These are phyloP conservation scores for Drosophila malerkotliana DNA, from an alignment of 1,140 invertebrate species.

Conservation along the genomic window DNA sequence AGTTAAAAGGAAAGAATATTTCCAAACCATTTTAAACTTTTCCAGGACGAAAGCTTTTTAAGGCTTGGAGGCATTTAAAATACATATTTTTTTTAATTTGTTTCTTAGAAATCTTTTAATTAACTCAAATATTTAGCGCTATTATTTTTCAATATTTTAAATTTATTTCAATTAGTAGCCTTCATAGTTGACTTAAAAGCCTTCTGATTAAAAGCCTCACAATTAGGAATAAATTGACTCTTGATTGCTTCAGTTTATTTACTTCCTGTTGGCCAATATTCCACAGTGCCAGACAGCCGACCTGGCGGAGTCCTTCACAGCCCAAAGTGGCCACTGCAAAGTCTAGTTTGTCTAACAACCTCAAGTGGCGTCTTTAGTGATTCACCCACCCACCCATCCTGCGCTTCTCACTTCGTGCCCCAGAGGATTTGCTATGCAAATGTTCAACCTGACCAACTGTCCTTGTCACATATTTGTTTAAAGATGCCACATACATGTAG, in stretches of 20 bases:
- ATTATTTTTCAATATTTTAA: too few relatives aligned
- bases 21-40: conserved; percentile 1
- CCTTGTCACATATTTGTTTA: conserved; percentile 27
- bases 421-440: conserved; percentile 52
- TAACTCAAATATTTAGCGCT: not conserved
- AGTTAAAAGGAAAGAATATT: too few relatives aligned
- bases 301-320: conserved; percentile 19
- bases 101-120: not conserved
- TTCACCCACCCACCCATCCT: not conserved
- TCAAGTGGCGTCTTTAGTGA: conserved; percentile 31
- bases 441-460: conserved; percentile 41
- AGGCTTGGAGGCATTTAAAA: not conserved
- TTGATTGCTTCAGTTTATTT: conserved; percentile 11
- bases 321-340: conserved; percentile 33
- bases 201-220: not conserved
- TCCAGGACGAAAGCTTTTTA: conserved; percentile 9
- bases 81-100: not conserved
- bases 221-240: too few relatives aligned
- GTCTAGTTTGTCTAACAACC: conserved; percentile 40
- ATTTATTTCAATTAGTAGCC: too few relatives aligned
- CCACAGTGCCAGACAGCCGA: not conserved
- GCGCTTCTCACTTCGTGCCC: not conserved
- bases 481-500: conserved; percentile 29
- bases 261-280: conserved; percentile 14
- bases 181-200: not conserved